Percentiles rank a stretch among this genome's conserved stretches.
Evolutionary conservation across 2,797 vertebrate genomes (phyloP).

Genomic region (Avahi laniger): DNA sequence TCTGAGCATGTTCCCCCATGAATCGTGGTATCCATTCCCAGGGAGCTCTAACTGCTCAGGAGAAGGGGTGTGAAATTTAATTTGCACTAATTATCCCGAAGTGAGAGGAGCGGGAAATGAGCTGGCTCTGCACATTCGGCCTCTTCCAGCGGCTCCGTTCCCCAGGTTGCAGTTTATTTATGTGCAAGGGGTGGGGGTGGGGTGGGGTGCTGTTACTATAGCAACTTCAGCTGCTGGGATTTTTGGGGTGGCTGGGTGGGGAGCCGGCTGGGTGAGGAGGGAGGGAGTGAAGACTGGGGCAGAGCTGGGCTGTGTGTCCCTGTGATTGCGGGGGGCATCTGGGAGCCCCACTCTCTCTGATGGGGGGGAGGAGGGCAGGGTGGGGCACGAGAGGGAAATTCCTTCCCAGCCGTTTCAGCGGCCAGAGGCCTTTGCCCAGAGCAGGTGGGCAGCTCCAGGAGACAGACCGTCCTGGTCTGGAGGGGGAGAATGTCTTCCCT

Average conservation of each 20-base stretch:
- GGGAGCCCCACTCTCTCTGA: background rate
- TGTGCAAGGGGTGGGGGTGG: conserved; percentile 36
- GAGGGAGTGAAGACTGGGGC: background rate
- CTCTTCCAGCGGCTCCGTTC: conserved; percentile 64
- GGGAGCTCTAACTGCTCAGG: conserved; percentile 49
- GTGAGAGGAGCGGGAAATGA: conserved; percentile 69
- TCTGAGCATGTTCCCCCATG: background rate
- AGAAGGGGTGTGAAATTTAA: conserved; percentile 78
- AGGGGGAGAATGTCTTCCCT: background rate
- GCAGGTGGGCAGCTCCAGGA: background rate
- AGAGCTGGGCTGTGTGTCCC: background rate
- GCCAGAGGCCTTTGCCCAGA: background rate
- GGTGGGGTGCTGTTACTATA: conserved; percentile 51
- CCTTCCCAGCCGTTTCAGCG: background rate
- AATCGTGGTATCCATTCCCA: conserved; percentile 41
- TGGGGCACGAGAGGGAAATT: background rate
- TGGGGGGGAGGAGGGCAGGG: background rate
- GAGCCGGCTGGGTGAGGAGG: background rate
- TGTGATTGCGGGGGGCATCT: background rate
- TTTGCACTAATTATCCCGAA: conserved; percentile 80
- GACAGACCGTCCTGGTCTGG: background rate
- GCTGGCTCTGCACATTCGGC: conserved; percentile 60
- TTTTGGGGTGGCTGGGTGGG: conserved; percentile 11
- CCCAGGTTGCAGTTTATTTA: conserved; percentile 73
- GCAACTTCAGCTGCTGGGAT: conserved; percentile 66